Conservation (phyloP, 2,888 invertebrate genomes). For the Lordiphosa fenestrarum region DNA sequence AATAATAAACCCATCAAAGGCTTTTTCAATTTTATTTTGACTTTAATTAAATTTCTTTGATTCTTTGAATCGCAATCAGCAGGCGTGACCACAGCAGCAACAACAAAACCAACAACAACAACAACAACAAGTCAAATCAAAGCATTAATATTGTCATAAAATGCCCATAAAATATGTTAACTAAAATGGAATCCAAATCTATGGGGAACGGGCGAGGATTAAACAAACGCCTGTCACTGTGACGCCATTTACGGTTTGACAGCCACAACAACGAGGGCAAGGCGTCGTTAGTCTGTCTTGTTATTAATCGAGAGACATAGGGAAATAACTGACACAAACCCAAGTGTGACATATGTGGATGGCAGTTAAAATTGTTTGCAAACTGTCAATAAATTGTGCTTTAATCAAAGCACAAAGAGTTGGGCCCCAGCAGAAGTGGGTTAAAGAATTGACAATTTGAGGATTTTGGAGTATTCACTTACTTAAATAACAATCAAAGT, state of each 20-base stretch:
- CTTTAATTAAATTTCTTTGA: background rate
- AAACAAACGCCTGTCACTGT: conserved; percentile 48
- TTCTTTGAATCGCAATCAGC: background rate
- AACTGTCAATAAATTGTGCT: conserved; percentile 40
- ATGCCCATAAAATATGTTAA: conserved; percentile 45
- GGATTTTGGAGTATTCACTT: no score
- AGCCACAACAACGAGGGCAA: conserved; percentile 28
- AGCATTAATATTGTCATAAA: conserved; percentile 40
- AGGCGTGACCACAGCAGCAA: conserved; percentile 1
- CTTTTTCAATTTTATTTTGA: no score
- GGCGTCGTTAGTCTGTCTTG: conserved; percentile 34
- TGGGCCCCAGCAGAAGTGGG: background rate
- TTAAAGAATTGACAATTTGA: no score
- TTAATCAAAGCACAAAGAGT: conserved; percentile 27
- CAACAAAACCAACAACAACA: conserved; percentile 1
- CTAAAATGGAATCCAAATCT: conserved; percentile 33
- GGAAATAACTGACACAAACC: conserved; percentile 3
- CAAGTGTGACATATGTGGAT: conserved; percentile 33
- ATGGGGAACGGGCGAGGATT: conserved; percentile 6
- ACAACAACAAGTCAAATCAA: conserved; percentile 17
- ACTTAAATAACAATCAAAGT: no score
- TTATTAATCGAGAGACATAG: conserved; percentile 5
- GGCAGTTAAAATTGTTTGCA: conserved; percentile 38
- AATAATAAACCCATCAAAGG: no score
- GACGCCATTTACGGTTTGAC: conserved; percentile 57